Percentiles rank a stretch among this genome's conserved stretches.
These are phyloP conservation scores for Pelmatolapia mariae DNA, from an alignment of 2,113 vertebrate genomes.

Conservation along the genomic window DNA sequence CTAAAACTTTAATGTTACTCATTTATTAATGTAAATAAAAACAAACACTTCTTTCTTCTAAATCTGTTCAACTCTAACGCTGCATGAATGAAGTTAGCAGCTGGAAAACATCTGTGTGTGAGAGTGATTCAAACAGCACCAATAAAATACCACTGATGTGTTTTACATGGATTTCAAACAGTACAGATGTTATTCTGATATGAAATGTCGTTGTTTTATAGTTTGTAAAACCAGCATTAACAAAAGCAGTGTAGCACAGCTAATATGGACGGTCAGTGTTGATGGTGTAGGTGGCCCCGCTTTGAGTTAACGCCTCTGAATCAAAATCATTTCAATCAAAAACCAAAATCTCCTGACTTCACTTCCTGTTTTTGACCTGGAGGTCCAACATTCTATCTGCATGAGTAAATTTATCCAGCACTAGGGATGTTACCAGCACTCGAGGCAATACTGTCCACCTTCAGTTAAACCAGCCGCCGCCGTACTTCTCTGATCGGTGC, in stretches of 20 bases:
- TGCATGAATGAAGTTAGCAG: background rate
- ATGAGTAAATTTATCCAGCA: background rate
- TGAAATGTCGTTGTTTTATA: background rate
- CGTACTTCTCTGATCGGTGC: background rate
- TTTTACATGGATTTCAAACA: background rate
- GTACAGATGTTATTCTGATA: background rate
- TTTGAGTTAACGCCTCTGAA: background rate
- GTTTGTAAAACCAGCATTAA: background rate
- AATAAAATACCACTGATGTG: background rate
- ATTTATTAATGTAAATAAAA: background rate
- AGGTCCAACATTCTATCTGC: background rate
- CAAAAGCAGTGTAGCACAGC: background rate
- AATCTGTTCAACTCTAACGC: background rate
- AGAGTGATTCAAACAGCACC: background rate
- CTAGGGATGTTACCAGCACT: background rate
- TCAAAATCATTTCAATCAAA: background rate
- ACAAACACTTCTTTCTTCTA: background rate
- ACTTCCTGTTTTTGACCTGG: background rate
- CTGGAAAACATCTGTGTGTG: background rate
- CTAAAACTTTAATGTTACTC: background rate
- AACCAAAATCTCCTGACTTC: background rate
- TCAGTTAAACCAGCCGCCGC: background rate
- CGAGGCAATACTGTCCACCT: background rate
- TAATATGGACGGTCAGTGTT: background rate
- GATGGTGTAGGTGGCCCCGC: background rate